Base-by-base conservation (phyloP, 2,113 vertebrate genomes). In the Psophia crepitans region DNA sequence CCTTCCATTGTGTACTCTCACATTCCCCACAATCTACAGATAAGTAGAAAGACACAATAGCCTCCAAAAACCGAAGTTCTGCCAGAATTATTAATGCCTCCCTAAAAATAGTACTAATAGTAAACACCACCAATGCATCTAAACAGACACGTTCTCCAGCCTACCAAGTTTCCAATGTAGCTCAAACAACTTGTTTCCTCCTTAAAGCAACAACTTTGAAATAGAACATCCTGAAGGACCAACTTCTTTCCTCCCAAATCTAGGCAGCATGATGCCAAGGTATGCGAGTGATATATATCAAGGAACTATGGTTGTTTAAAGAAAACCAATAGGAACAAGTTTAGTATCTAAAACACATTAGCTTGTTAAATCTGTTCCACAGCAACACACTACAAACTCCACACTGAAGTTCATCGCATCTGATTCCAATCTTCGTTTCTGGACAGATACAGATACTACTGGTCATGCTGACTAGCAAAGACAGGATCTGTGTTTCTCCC, bases 221-320 rank as follows among this genome's bases (percentile, higher is more conserved):
- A 63, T 3, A 61, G 23, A 74, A 69, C 32, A 69, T 17, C 35
- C 53, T 53, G 28, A 89, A 94, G 6, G 28, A 70, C 8, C 27
- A 35, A 54, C 17, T 81, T 46, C 2, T 69, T 83, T 83, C 56
- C 49, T 91, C 28, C 37, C 69, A 48, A 30, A 68, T 14, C 14
- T 15, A 77, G 14, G 64, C 63, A 84, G 39, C 66, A 48, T 5
- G 8, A 69, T 35, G 15, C 33, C 43, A 74, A 57, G 15, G 24
- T 19, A 80, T 0, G 1, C 4, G 10, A 90, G 46, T 30, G 3
- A 46, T 23, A 41, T 0, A 5, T 10, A 51, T 27, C 37, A 76
- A 82, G 49, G n/a, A 81, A 81, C 10, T 20, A 66, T 1, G 3
- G 28, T 0, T n/a, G 7, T n/a, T 35, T 30, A 14, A 84, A 70